These are phyloP conservation scores for Sciurus vulgaris DNA, from an alignment of 2,797 vertebrate species.

Conservation along the genomic window DNA sequence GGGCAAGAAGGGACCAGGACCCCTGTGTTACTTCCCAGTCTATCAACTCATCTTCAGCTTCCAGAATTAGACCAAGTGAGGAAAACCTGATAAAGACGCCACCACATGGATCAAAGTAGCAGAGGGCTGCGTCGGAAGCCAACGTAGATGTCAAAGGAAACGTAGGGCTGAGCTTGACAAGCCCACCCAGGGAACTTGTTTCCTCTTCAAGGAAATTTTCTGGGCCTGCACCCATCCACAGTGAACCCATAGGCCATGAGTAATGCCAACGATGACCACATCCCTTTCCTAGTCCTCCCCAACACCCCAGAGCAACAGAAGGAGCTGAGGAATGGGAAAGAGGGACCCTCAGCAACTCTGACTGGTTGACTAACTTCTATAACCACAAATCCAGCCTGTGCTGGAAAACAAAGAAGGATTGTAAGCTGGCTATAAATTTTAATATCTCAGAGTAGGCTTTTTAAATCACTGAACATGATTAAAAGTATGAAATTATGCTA, in stretches of 20 bases:
- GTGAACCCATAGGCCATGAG: too few relatives aligned
- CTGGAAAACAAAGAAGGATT: background rate
- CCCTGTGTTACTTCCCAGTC: background rate
- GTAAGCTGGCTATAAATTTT: background rate
- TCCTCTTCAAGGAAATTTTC: background rate
- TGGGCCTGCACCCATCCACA: too few relatives aligned
- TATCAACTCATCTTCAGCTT: background rate
- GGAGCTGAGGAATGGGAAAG: rapidly evolving
- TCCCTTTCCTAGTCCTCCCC: background rate
- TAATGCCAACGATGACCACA: rapidly evolving
- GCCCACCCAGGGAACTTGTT: background rate
- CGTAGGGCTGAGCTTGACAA: background rate
- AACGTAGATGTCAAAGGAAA: background rate
- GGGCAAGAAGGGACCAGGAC: background rate
- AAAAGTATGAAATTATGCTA: background rate
- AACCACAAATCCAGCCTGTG: background rate
- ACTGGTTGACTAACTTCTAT: background rate
- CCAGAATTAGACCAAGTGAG: background rate
- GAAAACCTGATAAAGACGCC: background rate
- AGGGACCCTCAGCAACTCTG: background rate
- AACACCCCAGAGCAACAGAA: background rate
- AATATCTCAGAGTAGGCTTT: background rate
- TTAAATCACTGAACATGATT: background rate
- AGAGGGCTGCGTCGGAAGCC: background rate
- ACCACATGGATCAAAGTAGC: background rate